A percentile compares a stretch with the other conserved stretches of the same genome.
These are phyloP conservation scores for Agapornis canus DNA, from an alignment of 2,797 vertebrate genomes.

Conservation along the genomic window DNA sequence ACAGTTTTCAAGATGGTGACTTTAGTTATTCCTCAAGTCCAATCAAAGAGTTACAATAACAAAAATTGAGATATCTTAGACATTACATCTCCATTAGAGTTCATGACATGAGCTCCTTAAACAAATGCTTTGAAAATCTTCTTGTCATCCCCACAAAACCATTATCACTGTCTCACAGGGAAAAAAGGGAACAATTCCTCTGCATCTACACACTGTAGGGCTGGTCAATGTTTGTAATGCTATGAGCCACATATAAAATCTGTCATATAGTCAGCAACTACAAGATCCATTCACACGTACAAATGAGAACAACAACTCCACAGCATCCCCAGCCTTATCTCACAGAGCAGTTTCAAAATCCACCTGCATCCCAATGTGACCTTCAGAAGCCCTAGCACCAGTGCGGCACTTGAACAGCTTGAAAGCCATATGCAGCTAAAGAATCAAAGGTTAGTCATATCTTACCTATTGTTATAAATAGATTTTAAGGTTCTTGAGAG, in stretches of 20 bases:
- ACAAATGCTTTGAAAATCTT: not conserved
- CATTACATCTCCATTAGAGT: not conserved
- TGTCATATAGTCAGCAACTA: not conserved
- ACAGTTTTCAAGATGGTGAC: not conserved
- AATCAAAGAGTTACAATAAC: not conserved
- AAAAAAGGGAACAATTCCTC: not conserved
- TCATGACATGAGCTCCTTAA: not conserved
- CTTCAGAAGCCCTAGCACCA: conserved; percentile 27
- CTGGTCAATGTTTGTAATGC: not conserved
- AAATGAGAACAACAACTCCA: fast-evolving
- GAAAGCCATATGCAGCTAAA: conserved; percentile 22
- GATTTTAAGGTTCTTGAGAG: not conserved
- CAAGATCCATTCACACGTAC: not conserved
- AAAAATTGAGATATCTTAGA: not conserved
- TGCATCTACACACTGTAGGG: fast-evolving
- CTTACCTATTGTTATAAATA: conserved; percentile 16
- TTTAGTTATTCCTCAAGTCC: not conserved
- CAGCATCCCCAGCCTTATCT: not conserved
- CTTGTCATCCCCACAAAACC: not conserved
- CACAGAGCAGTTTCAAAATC: not conserved
- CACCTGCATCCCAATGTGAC: not conserved
- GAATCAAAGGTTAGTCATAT: conserved; percentile 29
- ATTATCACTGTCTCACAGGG: not conserved
- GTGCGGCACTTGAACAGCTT: conserved; percentile 9
- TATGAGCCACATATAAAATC: not conserved